Conservation (phyloP, 2,797 vertebrate genomes). For the Notolabrus celidotus region DNA sequence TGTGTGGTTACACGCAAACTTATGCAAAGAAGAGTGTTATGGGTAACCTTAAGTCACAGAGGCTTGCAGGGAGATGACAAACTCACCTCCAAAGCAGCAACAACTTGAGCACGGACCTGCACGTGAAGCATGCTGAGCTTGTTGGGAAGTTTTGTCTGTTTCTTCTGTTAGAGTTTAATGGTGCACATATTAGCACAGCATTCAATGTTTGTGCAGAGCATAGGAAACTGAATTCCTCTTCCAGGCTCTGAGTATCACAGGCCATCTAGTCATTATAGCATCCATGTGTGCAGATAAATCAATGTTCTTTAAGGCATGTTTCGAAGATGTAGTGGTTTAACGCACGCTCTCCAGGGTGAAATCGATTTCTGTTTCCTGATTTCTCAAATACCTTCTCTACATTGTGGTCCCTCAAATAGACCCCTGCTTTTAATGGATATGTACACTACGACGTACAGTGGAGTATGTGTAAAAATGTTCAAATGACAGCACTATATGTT, state of each 20-base stretch:
- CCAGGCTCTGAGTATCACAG: neutral
- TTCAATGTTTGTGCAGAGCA: neutral
- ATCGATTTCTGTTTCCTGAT: neutral
- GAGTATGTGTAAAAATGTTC: neutral
- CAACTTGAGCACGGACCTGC: neutral
- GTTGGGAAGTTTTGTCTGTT: neutral
- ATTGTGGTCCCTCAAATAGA: neutral
- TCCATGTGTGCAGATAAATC: neutral
- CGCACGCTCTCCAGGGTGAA: too few relatives aligned
- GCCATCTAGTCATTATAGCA: neutral
- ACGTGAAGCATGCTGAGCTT: neutral
- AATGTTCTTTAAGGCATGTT: neutral
- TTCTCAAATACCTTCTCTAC: neutral
- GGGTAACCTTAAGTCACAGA: slow-evolving; percentile 5
- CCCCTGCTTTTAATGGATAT: neutral
- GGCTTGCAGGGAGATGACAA: slow-evolving; percentile 5
- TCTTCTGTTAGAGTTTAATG: neutral
- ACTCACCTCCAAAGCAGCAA: neutral
- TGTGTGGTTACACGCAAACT: neutral
- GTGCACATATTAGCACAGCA: neutral
- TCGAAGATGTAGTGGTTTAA: neutral
- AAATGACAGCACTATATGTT: neutral
- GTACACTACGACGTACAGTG: neutral
- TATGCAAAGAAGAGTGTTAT: neutral
- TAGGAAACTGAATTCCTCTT: neutral